These are phyloP conservation scores for Morbakka virulenta DNA, from an alignment of 30 jellyfish, hydroid and myxozoan species.

Conservation along the genomic window DNA sequence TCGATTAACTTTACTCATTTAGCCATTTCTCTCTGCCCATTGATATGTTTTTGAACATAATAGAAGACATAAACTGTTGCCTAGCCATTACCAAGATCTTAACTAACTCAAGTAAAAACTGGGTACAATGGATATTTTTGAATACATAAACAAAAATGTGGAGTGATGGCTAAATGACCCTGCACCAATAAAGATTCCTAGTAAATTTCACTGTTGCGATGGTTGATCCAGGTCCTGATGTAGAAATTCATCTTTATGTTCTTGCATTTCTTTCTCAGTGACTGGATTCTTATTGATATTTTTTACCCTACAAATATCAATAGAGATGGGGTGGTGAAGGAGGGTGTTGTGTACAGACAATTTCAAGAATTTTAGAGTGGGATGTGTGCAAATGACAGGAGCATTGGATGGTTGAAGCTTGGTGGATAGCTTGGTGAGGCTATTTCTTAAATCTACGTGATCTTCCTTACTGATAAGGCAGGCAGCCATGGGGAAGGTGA, in stretches of 20 bases:
- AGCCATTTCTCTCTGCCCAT: no score
- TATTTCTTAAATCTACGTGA: background rate
- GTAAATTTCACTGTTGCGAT: no score
- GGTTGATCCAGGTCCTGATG: constrained; percentile 21
- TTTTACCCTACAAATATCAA: constrained; percentile 20
- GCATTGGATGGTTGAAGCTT: constrained; percentile 4
- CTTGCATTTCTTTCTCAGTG: constrained; percentile 49
- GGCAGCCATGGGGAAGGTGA: constrained; percentile 8
- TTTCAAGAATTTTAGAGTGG: constrained; percentile 36
- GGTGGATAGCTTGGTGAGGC: background rate
- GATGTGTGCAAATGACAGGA: constrained; percentile 25
- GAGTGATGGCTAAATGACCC: no score
- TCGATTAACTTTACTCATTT: no score
- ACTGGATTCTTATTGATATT: constrained; percentile 46
- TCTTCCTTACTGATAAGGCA: constrained; percentile 8
- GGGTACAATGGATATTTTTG: no score
- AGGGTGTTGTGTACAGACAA: background rate
- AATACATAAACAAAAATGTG: no score
- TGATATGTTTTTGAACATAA: no score
- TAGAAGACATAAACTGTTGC: no score
- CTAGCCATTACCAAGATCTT: no score
- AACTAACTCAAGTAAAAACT: no score
- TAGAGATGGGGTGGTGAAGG: constrained; percentile 4
- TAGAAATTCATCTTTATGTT: constrained; percentile 27
- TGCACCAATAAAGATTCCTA: no score